These are phyloP conservation scores for Penaeus japonicus DNA, from an alignment of 1,140 invertebrate genomes.

Conservation along the genomic window DNA sequence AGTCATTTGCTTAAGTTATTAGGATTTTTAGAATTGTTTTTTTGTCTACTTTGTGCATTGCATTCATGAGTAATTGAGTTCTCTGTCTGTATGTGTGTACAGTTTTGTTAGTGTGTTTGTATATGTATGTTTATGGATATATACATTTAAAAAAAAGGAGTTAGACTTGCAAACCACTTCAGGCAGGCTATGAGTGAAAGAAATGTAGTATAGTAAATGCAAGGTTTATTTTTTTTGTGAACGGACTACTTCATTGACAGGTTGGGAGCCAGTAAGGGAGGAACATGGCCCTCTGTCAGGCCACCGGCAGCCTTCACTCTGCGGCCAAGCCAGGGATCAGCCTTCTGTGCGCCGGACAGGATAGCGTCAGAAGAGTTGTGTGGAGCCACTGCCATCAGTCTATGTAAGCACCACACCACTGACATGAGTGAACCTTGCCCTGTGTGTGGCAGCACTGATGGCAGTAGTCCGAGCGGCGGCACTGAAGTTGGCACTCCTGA, in stretches of 20 bases:
- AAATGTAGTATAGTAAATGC: too few relatives aligned
- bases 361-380: conserved; percentile 38
- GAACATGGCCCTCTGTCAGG: conserved; percentile 68
- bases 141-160: too few relatives aligned
- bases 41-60: too few relatives aligned
- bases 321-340: conserved; percentile 80
- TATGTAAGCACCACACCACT: conserved; percentile 40
- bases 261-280: conserved; percentile 58
- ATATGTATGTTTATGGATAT: too few relatives aligned
- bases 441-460: conserved; percentile 9
- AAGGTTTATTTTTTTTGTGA: not conserved
- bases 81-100: too few relatives aligned
- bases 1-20: too few relatives aligned
- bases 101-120: too few relatives aligned
- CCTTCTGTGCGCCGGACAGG: conserved; percentile 73
- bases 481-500: conserved; percentile 24
- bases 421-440: conserved; percentile 33
- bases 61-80: too few relatives aligned
- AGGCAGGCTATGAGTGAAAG: too few relatives aligned
- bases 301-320: conserved; percentile 78
- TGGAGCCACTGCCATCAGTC: conserved; percentile 37
- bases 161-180: too few relatives aligned
- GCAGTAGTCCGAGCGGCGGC: not conserved
- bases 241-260: conserved; percentile 60
- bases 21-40: too few relatives aligned